A percentile compares a stretch with the other conserved stretches of the same genome.
Conservation (phyloP, 2,888 invertebrate species). For the Protodeltote pygarga region DNA sequence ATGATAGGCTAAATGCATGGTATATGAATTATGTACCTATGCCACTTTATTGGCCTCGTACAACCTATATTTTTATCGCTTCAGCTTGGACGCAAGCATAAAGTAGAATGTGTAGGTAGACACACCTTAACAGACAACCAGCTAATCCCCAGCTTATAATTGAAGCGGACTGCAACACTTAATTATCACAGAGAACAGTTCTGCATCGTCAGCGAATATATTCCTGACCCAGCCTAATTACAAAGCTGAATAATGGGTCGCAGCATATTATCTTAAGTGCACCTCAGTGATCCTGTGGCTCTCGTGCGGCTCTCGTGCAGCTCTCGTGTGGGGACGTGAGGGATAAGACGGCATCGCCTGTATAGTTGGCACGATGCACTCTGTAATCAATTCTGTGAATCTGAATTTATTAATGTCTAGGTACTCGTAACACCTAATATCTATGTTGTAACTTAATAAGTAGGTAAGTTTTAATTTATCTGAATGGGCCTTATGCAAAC, state of each 20-base stretch:
- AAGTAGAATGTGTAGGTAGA: no score
- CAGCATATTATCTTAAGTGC: slow-evolving; percentile 24
- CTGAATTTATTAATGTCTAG: no score
- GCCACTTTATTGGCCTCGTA: no score
- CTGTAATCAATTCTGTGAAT: no score
- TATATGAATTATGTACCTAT: no score
- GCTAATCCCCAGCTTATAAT: slow-evolving; percentile 49
- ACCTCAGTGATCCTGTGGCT: slow-evolving; percentile 4
- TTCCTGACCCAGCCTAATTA: slow-evolving; percentile 33
- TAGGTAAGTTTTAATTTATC: slow-evolving; percentile 14
- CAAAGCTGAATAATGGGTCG: slow-evolving; percentile 18
- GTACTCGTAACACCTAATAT: not conserved
- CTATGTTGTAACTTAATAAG: slow-evolving; percentile 13
- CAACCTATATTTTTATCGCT: no score
- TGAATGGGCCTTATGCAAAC: no score
- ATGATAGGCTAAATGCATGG: no score
- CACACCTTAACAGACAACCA: no score
- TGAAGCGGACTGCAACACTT: slow-evolving; percentile 40
- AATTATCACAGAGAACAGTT: slow-evolving; percentile 32
- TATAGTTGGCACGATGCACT: not conserved
- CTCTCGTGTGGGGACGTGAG: not conserved
- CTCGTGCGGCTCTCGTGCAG: no score
- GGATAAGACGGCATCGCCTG: not conserved
- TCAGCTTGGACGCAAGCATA: no score
- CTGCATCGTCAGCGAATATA: slow-evolving; percentile 11